Percentiles rank a stretch among this genome's conserved stretches.
phyloP scores from a whole-genome alignment of 2,888 invertebrate species.

The Chloroclysta siterata region DNA sequence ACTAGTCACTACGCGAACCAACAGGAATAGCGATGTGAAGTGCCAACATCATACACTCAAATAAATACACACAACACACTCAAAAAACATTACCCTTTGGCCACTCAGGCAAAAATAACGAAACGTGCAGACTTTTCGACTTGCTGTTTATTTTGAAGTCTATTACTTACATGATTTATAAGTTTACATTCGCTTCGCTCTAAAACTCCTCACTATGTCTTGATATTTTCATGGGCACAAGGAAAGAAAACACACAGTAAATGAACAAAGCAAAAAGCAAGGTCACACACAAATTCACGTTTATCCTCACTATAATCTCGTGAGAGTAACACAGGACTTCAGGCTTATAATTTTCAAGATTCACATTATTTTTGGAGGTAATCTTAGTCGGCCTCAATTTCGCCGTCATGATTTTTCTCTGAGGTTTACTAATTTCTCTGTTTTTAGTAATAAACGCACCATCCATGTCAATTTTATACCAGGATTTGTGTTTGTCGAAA shows the following conservation, averaged over 20 bases:
- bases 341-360: slow-evolving; percentile 23
- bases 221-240: slow-evolving; percentile 35
- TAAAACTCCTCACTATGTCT: slow-evolving; percentile 21
- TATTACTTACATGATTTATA: background rate
- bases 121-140: background rate
- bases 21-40: too few relatives aligned
- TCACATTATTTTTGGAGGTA: background rate
- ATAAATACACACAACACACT: too few relatives aligned
- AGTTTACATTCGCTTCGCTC: slow-evolving; percentile 4
- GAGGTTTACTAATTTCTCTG: slow-evolving; percentile 1
- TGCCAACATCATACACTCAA: too few relatives aligned
- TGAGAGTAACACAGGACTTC: slow-evolving; percentile 29
- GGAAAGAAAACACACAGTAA: slow-evolving; percentile 43
- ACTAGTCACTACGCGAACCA: too few relatives aligned
- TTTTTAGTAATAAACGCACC: slow-evolving; percentile 50
- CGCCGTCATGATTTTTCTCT: slow-evolving; percentile 17
- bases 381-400: slow-evolving; percentile 2
- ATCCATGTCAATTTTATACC: slow-evolving; percentile 58
- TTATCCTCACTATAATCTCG: slow-evolving; percentile 32
- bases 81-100: too few relatives aligned
- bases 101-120: background rate
- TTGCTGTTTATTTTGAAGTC: background rate
- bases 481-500: slow-evolving; percentile 56
- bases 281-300: slow-evolving; percentile 39
- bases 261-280: slow-evolving; percentile 42